These are phyloP conservation scores for Nebria ingens DNA, from an alignment of 1,140 invertebrate species.

Conservation along the genomic window DNA sequence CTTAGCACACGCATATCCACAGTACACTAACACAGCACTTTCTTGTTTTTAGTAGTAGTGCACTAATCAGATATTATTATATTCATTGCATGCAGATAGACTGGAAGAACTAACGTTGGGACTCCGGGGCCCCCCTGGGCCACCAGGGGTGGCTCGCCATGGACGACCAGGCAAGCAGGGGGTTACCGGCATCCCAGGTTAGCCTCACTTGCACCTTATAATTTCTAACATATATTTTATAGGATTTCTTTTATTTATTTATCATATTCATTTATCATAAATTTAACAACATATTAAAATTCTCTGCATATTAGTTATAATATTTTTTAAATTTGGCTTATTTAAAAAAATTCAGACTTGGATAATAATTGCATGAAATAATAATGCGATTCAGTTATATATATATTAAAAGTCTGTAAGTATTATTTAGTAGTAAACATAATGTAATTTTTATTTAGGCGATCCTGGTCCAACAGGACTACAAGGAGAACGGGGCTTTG, in stretches of 20 bases:
- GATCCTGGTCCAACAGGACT: slow-evolving; percentile 28
- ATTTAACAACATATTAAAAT: too few relatives aligned
- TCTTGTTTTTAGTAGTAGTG: neutral
- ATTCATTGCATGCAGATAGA: slow-evolving; percentile 37
- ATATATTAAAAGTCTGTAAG: too few relatives aligned
- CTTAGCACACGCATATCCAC: neutral
- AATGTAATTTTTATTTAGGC: slow-evolving; percentile 21
- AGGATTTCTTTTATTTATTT: too few relatives aligned
- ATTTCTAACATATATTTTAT: too few relatives aligned
- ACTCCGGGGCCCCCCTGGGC: slow-evolving; percentile 29
- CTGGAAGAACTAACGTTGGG: slow-evolving; percentile 41
- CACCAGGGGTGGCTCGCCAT: slow-evolving; percentile 24
- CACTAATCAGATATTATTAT: slow-evolving; percentile 6
- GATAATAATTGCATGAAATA: too few relatives aligned
- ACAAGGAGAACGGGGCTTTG: slow-evolving; percentile 45
- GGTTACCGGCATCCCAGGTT: slow-evolving; percentile 31
- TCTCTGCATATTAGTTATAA: too few relatives aligned
- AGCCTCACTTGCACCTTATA: slow-evolving; percentile 13
- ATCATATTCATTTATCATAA: too few relatives aligned
- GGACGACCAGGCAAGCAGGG: slow-evolving; percentile 29
- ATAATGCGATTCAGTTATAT: too few relatives aligned
- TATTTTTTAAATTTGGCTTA: too few relatives aligned
- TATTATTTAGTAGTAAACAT: too few relatives aligned
- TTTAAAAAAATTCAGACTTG: too few relatives aligned
- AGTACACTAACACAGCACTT: slow-evolving; percentile 11